A percentile compares a stretch with the other conserved stretches of the same genome.
These are phyloP conservation scores for Brachyalestes nurse DNA, from an alignment of 2,797 vertebrate species.

Conservation along the genomic window DNA sequence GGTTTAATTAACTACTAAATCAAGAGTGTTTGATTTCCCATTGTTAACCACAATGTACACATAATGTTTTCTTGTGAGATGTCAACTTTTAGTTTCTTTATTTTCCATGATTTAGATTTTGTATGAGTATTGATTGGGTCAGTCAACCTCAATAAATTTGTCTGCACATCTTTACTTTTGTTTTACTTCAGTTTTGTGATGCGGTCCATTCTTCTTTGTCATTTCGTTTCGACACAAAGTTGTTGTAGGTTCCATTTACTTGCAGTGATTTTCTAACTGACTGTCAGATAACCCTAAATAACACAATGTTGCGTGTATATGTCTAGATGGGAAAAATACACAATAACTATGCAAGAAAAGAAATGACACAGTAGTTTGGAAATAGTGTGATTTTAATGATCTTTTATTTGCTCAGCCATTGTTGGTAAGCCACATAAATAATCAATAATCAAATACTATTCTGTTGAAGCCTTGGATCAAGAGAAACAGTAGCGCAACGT, in stretches of 20 bases:
- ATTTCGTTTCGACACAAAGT: background rate
- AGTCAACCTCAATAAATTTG: constrained; percentile 43
- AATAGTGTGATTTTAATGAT: constrained; percentile 42
- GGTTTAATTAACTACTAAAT: background rate
- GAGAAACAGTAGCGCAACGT: constrained; percentile 7
- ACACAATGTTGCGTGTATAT: background rate
- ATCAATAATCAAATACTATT: constrained; percentile 16
- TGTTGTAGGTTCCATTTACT: background rate
- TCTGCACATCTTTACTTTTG: constrained; percentile 16
- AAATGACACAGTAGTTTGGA: constrained; percentile 9
- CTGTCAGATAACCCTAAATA: too few species aligned
- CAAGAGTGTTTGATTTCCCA: background rate
- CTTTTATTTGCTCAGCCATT: constrained; percentile 44
- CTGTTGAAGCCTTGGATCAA: constrained; percentile 7
- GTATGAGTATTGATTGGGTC: constrained; percentile 19
- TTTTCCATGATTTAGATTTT: constrained; percentile 39
- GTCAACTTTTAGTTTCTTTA: constrained; percentile 36
- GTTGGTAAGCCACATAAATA: constrained; percentile 44
- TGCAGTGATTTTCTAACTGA: background rate
- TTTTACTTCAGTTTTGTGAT: constrained; percentile 8
- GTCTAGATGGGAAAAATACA: background rate
- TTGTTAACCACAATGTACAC: background rate
- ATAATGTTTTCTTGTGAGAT: background rate
- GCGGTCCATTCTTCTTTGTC: background rate
- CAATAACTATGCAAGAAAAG: too few species aligned